Percentiles rank a stretch among this genome's conserved stretches.
These are phyloP conservation scores for Platerodrilus igneus DNA, from an alignment of 2,888 invertebrate genomes.

Conservation along the genomic window DNA sequence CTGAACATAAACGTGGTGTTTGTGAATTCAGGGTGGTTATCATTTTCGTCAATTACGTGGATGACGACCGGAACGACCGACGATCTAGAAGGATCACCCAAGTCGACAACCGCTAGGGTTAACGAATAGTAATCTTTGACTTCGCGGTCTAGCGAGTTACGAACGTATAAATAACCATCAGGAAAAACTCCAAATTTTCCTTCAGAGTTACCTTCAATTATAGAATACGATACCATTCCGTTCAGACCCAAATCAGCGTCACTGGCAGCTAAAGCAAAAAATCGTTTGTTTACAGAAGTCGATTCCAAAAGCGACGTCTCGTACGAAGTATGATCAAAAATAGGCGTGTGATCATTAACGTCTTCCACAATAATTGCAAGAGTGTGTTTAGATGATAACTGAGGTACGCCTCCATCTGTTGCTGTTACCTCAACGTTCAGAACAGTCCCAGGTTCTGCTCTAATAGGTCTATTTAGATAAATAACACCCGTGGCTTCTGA, in stretches of 20 bases:
- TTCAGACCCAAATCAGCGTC: conserved; percentile 83
- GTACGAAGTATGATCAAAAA: conserved; percentile 87
- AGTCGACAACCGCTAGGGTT: conserved; percentile 77
- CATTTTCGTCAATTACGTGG: conserved; percentile 93
- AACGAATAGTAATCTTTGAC: conserved; percentile 87
- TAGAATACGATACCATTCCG: conserved; percentile 74
- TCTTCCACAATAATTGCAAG: conserved; percentile 73
- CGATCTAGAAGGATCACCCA: conserved; percentile 70
- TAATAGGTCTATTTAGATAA: conserved; percentile 76
- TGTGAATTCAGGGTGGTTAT: conserved; percentile 88
- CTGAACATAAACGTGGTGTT: conserved; percentile 87
- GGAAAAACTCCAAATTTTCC: conserved; percentile 91
- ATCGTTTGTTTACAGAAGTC: conserved; percentile 83
- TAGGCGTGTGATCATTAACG: conserved; percentile 93
- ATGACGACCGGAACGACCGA: conserved; percentile 88
- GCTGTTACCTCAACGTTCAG: conserved; percentile 76
- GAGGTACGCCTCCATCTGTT: conserved; percentile 75
- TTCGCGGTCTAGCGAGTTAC: conserved; percentile 82
- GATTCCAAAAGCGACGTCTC: conserved; percentile 89
- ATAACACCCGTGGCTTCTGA: conserved; percentile 84
- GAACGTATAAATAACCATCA: conserved; percentile 87
- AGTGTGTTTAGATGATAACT: conserved; percentile 69
- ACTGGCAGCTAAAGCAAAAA: conserved; percentile 83
- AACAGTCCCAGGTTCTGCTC: conserved; percentile 66
- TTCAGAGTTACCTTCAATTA: conserved; percentile 81